Evolutionary conservation across 2,113 vertebrate genomes (phyloP), one percentile per base, ranked within the genome.

Genomic region (Gobius niger): DNA sequence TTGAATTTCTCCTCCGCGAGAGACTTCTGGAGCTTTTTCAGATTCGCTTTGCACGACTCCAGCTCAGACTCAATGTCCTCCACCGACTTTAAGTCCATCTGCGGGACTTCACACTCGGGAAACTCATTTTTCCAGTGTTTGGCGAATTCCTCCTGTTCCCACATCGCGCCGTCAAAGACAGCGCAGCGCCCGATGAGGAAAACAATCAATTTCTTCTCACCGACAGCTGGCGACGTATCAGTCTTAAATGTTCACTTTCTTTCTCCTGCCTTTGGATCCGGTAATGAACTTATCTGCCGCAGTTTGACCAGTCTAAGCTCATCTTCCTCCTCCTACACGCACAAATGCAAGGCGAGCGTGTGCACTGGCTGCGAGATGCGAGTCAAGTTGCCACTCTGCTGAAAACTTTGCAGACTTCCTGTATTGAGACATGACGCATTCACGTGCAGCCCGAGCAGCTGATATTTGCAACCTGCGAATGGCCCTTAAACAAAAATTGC

Each of bases 1-100:
- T 96, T 98, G 88, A 97, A 96, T 81, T 94, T 95, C 91, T 98
- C 95, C 92, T 94, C 91, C 0, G 92, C 90, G 78, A 96, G 89
- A 63, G 92, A 92, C 73, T 92, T 94, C 92, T 97, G 95, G 46
- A 96, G 89, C 73, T 52, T 75, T 83, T 91, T 94, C 77, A 96
- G 91, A 42, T 93, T 92, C 62, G 82, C 61, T 80, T 92, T 94
- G 73, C 94, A 93, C n/a, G 78, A 76, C 82, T 94, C 93, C 91
- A 98, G 92, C 92, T 96, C 94, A 8, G 65, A 86, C 83, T 95
- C 92, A 65, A 95, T 89, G 86, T 94, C 94, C 52, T 85, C 89
- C 18, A 90, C 92, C 0, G 95, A 93, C 65, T 84, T 83, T n/a
- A 96, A 54, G 72, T 88, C 80, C 95, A 96, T 94, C 60, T 49